Evolutionary conservation across 2,113 vertebrate genomes (phyloP).

Genomic region (Nannospalax galili): DNA sequence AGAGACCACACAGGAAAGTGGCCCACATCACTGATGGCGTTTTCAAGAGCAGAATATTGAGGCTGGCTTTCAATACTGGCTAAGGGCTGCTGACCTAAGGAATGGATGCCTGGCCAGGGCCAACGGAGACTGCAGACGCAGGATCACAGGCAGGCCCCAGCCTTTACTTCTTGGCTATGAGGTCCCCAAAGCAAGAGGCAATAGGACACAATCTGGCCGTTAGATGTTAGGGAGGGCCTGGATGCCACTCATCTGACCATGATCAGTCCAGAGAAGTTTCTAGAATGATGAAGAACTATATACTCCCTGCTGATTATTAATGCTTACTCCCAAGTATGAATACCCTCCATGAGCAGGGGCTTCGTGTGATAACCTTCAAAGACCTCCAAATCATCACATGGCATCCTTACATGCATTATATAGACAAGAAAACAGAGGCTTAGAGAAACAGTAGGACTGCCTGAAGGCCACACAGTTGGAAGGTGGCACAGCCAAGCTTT

Average conservation of each 20-base stretch:
- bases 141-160: background rate
- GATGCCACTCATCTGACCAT: background rate
- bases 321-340: accelerated
- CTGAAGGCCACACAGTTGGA: background rate
- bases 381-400: accelerated
- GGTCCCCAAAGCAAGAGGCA: background rate
- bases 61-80: background rate
- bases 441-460: background rate
- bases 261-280: background rate
- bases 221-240: background rate
- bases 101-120: background rate
- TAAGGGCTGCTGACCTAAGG: background rate
- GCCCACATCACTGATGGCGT: accelerated
- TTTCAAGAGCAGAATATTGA: accelerated
- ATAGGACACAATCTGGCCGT: background rate
- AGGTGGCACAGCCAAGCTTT: background rate
- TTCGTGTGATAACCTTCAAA: no score
- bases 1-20: accelerated
- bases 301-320: background rate
- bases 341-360: background rate
- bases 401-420: background rate
- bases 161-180: background rate
- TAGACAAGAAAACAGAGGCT: background rate
- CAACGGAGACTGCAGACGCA: accelerated
- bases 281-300: background rate